Conservation (phyloP, 2,888 invertebrate species). For the Macrophya alboannulata region DNA sequence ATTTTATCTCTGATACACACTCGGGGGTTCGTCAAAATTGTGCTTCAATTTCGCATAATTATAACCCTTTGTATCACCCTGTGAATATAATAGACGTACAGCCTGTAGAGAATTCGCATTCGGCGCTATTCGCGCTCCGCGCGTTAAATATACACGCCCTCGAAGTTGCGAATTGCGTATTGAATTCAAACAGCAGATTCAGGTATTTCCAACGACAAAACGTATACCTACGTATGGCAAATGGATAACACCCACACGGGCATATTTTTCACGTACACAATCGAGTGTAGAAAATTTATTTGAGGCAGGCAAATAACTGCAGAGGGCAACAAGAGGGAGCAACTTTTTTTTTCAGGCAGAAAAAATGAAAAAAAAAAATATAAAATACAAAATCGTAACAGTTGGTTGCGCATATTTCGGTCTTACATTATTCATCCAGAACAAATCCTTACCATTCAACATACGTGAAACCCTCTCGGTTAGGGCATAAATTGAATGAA, state of each 20-base stretch:
- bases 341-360: neutral
- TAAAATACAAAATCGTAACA: neutral
- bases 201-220: neutral
- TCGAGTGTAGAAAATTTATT: constrained; percentile 7
- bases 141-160: constrained; percentile 17
- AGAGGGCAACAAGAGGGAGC: neutral
- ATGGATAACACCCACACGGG: neutral
- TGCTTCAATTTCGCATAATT: constrained; percentile 52
- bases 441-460: neutral
- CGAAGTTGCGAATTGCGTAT: constrained; percentile 25
- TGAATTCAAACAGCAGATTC: constrained; percentile 26
- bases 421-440: constrained; percentile 31
- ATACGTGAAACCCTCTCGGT: neutral
- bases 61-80: constrained; percentile 32
- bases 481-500: neutral
- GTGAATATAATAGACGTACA: constrained; percentile 36
- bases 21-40: constrained; percentile 34
- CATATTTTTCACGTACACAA: neutral
- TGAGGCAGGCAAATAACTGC: constrained; percentile 10
- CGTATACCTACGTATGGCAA: neutral
- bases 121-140: neutral
- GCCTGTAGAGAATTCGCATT: constrained; percentile 36
- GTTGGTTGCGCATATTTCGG: constrained; percentile 19
- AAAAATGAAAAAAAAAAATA: neutral
- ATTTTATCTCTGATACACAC: constrained; percentile 45